Conservation (phyloP, 1,140 invertebrate genomes). For the Sycophila sp. region DNA sequence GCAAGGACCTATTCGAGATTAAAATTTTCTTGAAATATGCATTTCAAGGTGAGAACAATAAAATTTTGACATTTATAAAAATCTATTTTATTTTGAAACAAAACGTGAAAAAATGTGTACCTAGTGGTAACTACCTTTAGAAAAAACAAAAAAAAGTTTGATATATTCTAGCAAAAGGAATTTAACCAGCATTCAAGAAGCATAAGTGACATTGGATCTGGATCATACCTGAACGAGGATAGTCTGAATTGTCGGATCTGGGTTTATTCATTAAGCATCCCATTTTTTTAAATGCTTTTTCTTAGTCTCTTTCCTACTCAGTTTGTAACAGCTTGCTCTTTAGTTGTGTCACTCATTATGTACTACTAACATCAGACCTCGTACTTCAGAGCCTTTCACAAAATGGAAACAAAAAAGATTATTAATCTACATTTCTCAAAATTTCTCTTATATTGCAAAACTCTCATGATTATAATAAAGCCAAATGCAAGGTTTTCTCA, state of each 20-base stretch:
- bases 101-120: not conserved
- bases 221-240: slow-evolving; percentile 36
- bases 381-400: slow-evolving; percentile 27
- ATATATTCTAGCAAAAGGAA: not conserved
- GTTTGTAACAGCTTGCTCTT: slow-evolving; percentile 11
- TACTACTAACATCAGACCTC: slow-evolving; percentile 6
- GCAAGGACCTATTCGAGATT: not conserved
- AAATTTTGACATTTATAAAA: slow-evolving; percentile 13
- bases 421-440: slow-evolving; percentile 8
- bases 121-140: not conserved
- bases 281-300: slow-evolving; percentile 32
- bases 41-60: not conserved
- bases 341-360: slow-evolving; percentile 24
- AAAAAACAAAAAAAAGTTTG: not conserved
- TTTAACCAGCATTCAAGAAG: not conserved
- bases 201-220: slow-evolving; percentile 11
- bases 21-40: not conserved
- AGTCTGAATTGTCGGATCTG: slow-evolving; percentile 28
- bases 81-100: too few species aligned
- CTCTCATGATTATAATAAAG: too few species aligned
- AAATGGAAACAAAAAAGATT: slow-evolving; percentile 21
- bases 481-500: too few species aligned
- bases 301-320: slow-evolving; percentile 29
- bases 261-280: slow-evolving; percentile 35
- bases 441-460: too few species aligned